phyloP scores from a whole-genome alignment of 2,888 invertebrate species.

The Masnerella sp. region DNA sequence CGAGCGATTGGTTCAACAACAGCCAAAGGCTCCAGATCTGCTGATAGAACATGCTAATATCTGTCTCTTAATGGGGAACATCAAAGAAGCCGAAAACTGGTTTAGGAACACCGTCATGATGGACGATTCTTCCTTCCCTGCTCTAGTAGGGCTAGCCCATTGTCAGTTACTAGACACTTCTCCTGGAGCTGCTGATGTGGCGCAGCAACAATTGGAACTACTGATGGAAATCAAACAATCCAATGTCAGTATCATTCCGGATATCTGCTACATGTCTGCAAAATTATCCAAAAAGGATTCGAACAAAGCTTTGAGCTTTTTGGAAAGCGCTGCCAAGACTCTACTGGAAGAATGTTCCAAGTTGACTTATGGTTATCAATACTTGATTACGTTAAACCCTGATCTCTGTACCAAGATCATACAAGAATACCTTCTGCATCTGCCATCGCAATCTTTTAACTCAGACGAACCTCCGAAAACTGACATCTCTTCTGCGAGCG shows the following conservation, averaged over 20 bases:
- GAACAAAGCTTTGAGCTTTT: slow-evolving; percentile 80
- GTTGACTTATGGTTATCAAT: slow-evolving; percentile 85
- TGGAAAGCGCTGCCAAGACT: slow-evolving; percentile 82
- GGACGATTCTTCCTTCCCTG: slow-evolving; percentile 89
- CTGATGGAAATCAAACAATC: slow-evolving; percentile 84
- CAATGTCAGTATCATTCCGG: slow-evolving; percentile 81
- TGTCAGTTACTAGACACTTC: slow-evolving; percentile 87
- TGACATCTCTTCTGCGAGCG: neutral
- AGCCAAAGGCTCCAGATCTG: slow-evolving; percentile 81
- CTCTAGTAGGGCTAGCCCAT: slow-evolving; percentile 88
- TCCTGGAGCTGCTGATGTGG: slow-evolving; percentile 83
- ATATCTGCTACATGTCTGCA: slow-evolving; percentile 84
- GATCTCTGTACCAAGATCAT: slow-evolving; percentile 90
- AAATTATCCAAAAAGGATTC: slow-evolving; percentile 80
- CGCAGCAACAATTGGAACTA: slow-evolving; percentile 91
- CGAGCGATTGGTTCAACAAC: slow-evolving; percentile 88
- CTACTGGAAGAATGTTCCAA: slow-evolving; percentile 79
- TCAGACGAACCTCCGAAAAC: slow-evolving; percentile 57
- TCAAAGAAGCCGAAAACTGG: slow-evolving; percentile 88
- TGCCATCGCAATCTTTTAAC: slow-evolving; percentile 79
- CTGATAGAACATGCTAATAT: slow-evolving; percentile 91
- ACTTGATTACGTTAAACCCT: slow-evolving; percentile 88
- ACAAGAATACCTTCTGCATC: slow-evolving; percentile 86
- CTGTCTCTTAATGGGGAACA: slow-evolving; percentile 84
- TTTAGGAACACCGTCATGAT: slow-evolving; percentile 90